Evolutionary conservation across 2,113 vertebrate species (phyloP).

Genomic region (Pollachius pollachius): DNA sequence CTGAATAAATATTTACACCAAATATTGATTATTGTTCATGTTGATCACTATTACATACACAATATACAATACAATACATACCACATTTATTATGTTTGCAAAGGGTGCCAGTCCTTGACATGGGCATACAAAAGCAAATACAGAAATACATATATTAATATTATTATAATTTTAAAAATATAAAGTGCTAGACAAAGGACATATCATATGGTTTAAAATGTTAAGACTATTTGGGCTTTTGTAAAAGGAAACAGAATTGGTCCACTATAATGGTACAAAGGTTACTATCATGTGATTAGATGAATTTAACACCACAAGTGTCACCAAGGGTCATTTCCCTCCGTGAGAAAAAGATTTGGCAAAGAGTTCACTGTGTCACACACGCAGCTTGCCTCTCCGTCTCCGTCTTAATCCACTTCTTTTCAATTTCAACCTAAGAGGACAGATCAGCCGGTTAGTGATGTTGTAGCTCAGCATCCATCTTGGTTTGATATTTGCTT

Average conservation of each 20-base stretch:
- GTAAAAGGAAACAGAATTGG: no score
- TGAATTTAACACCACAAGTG: constrained; percentile 25
- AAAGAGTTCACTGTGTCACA: constrained; percentile 73
- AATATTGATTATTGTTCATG: no score
- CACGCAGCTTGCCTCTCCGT: constrained; percentile 81
- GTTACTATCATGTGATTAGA: constrained; percentile 35
- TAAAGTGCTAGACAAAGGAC: constrained; percentile 61
- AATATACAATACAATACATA: constrained; percentile 34
- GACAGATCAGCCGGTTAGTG: neutral
- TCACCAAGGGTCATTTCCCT: no score
- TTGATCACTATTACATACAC: neutral
- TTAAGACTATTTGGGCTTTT: no score
- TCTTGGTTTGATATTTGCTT: neutral
- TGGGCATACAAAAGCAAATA: constrained; percentile 46
- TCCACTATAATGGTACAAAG: constrained; percentile 8
- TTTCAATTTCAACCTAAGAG: constrained; percentile 92
- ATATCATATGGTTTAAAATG: constrained; percentile 33
- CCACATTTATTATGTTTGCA: constrained; percentile 18
- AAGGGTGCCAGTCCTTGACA: constrained; percentile 26
- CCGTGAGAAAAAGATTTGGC: no score
- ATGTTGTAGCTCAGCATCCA: neutral
- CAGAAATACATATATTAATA: constrained; percentile 35
- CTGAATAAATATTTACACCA: no score
- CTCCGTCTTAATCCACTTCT: constrained; percentile 89
- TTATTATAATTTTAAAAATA: constrained; percentile 55